These are phyloP conservation scores for Oxytorus armatus DNA, from an alignment of 2,888 invertebrate genomes.

Conservation along the genomic window DNA sequence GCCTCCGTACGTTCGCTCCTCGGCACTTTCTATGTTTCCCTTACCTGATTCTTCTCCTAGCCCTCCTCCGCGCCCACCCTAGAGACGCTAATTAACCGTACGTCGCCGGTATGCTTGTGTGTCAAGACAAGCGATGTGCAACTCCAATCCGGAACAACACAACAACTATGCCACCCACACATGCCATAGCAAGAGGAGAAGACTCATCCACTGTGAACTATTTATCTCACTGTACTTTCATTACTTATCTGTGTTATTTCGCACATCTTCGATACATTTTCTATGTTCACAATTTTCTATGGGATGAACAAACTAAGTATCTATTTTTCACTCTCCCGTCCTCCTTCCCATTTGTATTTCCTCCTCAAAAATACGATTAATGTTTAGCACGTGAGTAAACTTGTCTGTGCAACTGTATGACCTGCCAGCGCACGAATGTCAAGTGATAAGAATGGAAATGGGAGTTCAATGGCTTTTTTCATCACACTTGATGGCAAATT, in stretches of 20 bases:
- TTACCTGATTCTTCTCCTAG: slow-evolving; percentile 35
- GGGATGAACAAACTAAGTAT: too few species aligned
- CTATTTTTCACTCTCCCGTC: too few species aligned
- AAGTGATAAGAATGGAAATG: slow-evolving; percentile 12
- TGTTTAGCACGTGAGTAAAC: background rate
- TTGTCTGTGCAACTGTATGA: background rate
- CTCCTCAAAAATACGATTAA: background rate
- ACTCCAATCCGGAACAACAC: slow-evolving; percentile 23
- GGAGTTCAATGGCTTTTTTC: too few species aligned
- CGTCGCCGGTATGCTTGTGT: slow-evolving; percentile 69
- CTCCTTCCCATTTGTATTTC: background rate
- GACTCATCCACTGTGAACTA: too few species aligned
- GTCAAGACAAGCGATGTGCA: slow-evolving; percentile 53
- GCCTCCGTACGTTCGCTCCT: slow-evolving; percentile 38
- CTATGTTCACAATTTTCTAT: too few species aligned
- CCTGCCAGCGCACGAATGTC: slow-evolving; percentile 9
- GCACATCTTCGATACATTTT: too few species aligned
- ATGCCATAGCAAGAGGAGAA: slow-evolving; percentile 5
- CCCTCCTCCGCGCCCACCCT: slow-evolving; percentile 19
- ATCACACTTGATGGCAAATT: too few species aligned
- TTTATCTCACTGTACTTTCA: too few species aligned
- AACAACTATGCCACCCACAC: slow-evolving; percentile 8
- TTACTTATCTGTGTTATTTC: too few species aligned
- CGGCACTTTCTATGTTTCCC: slow-evolving; percentile 29
- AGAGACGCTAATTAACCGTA: slow-evolving; percentile 77